These are phyloP conservation scores for Scartelaos histophorus DNA, from an alignment of 2,113 vertebrate genomes.

Conservation along the genomic window DNA sequence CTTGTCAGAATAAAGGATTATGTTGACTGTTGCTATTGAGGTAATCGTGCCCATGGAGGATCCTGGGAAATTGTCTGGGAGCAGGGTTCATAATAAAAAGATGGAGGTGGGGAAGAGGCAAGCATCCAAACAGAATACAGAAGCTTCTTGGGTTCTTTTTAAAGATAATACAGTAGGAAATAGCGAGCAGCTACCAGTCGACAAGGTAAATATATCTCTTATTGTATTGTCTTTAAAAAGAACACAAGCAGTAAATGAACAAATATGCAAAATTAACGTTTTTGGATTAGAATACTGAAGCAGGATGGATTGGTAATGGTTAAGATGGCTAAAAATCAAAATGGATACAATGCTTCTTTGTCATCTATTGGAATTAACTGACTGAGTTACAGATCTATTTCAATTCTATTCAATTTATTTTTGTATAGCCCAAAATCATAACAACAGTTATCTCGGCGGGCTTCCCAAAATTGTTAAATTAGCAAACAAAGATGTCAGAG, in stretches of 20 bases:
- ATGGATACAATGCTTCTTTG: neutral
- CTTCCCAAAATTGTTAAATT: too few species aligned
- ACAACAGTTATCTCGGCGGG: too few species aligned
- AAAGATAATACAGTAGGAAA: too few species aligned
- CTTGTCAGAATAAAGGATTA: slow-evolving; percentile 51
- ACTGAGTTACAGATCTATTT: neutral
- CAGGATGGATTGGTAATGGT: neutral
- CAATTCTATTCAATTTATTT: too few species aligned
- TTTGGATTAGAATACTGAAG: too few species aligned
- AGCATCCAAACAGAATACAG: neutral
- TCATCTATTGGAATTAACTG: neutral
- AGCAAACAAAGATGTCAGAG: too few species aligned
- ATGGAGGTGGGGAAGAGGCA: slow-evolving; percentile 6
- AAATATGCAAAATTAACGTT: too few species aligned
- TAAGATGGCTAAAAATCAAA: neutral
- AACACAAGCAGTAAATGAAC: too few species aligned
- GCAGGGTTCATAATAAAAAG: slow-evolving; percentile 28
- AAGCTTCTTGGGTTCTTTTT: neutral
- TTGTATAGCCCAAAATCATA: too few species aligned
- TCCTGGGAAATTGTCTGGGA: slow-evolving; percentile 37
- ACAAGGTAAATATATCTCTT: too few species aligned
- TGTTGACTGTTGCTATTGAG: slow-evolving; percentile 44
- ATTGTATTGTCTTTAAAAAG: neutral
- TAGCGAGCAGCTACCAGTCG: too few species aligned
- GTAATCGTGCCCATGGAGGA: slow-evolving; percentile 63